Evolutionary conservation across 2,888 invertebrate genomes (phyloP).

Genomic region (Phalera bucephala): DNA sequence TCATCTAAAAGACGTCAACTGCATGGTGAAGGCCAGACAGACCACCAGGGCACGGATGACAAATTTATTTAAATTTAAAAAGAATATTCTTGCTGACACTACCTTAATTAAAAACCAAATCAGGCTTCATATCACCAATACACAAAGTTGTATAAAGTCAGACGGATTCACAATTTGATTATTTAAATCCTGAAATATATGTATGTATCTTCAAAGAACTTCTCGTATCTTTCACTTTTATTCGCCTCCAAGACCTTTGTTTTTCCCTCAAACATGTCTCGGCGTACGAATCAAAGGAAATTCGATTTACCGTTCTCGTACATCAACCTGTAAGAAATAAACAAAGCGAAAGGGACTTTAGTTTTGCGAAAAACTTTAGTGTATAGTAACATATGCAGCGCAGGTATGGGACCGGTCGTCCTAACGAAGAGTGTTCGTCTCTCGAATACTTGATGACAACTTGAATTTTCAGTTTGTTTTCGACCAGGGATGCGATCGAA

Average conservation of each 20-base stretch:
- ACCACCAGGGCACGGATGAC: no score
- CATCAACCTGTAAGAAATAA: conserved; percentile 74
- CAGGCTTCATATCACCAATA: no score
- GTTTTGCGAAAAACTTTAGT: conserved; percentile 59
- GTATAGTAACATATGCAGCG: conserved; percentile 76
- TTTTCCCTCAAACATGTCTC: conserved; percentile 48
- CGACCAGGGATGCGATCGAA: conserved; percentile 15
- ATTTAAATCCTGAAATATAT: background rate
- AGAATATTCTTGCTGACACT: no score
- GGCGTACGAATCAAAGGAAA: conserved; percentile 69
- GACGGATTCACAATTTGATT: background rate
- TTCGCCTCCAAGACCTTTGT: conserved; percentile 37
- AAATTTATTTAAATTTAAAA: no score
- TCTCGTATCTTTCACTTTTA: conserved; percentile 9
- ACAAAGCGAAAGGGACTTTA: conserved; percentile 64
- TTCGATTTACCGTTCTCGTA: conserved; percentile 70
- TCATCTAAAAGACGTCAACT: no score
- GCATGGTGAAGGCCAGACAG: no score
- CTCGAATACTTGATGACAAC: conserved; percentile 71
- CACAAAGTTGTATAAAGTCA: no score
- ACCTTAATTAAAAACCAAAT: no score
- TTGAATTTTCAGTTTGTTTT: conserved; percentile 42
- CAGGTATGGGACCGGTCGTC: conserved; percentile 67
- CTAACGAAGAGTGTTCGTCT: conserved; percentile 74
- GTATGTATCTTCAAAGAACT: conserved; percentile 1